Evolutionary conservation across 2,888 invertebrate species (phyloP).

Genomic region (Schizotus pectinicornis): DNA sequence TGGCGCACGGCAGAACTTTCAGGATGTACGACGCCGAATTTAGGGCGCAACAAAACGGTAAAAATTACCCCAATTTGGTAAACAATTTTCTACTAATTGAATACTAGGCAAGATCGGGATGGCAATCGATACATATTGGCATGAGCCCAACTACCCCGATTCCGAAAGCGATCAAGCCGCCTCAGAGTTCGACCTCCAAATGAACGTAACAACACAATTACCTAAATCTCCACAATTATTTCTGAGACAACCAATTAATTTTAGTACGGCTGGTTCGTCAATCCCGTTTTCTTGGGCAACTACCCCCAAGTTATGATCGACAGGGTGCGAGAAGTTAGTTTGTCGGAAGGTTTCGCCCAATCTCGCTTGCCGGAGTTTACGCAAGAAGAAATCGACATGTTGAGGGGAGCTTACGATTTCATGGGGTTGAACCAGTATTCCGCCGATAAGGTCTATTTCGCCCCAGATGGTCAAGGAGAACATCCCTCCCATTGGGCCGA

Average conservation of each 20-base stretch:
- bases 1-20: constrained; percentile 71
- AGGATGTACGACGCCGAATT: constrained; percentile 67
- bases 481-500: constrained; percentile 15
- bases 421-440: constrained; percentile 68
- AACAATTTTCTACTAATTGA: neutral
- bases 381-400: constrained; percentile 54
- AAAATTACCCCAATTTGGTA: too few species aligned
- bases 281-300: constrained; percentile 63
- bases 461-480: constrained; percentile 51
- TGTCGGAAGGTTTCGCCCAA: constrained; percentile 57
- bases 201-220: too few species aligned
- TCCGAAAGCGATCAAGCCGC: constrained; percentile 58
- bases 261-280: constrained; percentile 41
- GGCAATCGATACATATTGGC: constrained; percentile 61
- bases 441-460: constrained; percentile 52
- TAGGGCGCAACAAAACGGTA: constrained; percentile 39
- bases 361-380: constrained; percentile 62
- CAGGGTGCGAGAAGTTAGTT: constrained; percentile 58
- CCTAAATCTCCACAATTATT: too few species aligned
- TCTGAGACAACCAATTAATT: neutral
- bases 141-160: constrained; percentile 58
- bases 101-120: constrained; percentile 62
- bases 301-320: constrained; percentile 61
- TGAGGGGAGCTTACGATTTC: constrained; percentile 63
- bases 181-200: constrained; percentile 55